These are phyloP conservation scores for Subacronicta megacephala DNA, from an alignment of 2,888 invertebrate genomes.

Conservation along the genomic window DNA sequence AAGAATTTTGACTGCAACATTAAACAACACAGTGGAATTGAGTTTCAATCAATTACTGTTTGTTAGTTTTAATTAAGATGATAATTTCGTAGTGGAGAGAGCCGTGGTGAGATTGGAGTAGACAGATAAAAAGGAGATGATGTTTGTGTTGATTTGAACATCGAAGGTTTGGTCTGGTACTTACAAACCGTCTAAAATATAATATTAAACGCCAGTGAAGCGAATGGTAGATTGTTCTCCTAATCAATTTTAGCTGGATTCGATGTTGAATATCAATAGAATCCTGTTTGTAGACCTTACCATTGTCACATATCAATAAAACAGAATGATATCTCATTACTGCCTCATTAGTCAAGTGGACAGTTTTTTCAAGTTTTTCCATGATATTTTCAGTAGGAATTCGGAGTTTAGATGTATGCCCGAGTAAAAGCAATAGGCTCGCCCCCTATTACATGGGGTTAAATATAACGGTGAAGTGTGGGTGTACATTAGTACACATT, in stretches of 20 bases:
- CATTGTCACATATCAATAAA: conserved; percentile 22
- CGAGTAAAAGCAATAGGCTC: too few species aligned
- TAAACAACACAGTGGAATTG: conserved; percentile 13
- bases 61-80: conserved; percentile 42
- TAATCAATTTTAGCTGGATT: conserved; percentile 62
- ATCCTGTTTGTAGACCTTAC: conserved; percentile 30
- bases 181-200: too few species aligned
- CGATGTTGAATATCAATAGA: conserved; percentile 61
- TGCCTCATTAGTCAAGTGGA: too few species aligned
- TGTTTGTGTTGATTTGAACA: too few species aligned
- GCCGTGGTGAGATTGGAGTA: background rate
- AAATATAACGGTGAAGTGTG: too few species aligned
- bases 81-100: conserved; percentile 12
- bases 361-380: too few species aligned
- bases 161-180: too few species aligned
- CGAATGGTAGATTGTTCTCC: conserved; percentile 50
- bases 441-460: too few species aligned
- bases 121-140: background rate
- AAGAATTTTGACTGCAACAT: background rate
- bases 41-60: conserved; percentile 20
- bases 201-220: conserved; percentile 45
- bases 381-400: too few species aligned
- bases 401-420: too few species aligned
- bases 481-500: too few species aligned
- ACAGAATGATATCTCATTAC: too few species aligned